Evolutionary conservation across 2,797 vertebrate species (phyloP).

Genomic region (Hozukius guyotensis): DNA sequence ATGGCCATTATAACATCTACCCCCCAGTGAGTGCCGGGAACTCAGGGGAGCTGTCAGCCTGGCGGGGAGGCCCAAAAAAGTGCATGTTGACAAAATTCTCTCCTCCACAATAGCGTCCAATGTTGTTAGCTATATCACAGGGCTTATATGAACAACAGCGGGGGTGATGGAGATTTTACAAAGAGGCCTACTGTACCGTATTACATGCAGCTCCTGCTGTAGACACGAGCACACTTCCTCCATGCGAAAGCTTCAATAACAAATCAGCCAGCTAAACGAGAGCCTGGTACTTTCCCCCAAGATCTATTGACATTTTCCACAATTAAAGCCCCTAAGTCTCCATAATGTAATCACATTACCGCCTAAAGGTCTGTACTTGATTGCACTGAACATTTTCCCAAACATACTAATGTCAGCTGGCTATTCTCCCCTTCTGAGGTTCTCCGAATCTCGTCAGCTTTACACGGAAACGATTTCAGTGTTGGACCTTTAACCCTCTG

Average conservation of each 20-base stretch:
- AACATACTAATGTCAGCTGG: constrained; percentile 42
- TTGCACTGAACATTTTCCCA: constrained; percentile 33
- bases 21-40: constrained; percentile 69
- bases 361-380: constrained; percentile 29
- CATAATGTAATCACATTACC: constrained; percentile 47
- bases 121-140: constrained; percentile 40
- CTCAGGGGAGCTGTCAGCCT: constrained; percentile 60
- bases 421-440: not conserved
- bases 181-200: constrained; percentile 36
- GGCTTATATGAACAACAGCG: constrained; percentile 34
- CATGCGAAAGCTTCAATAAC: constrained; percentile 7
- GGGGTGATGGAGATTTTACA: constrained; percentile 31
- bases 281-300: constrained; percentile 13
- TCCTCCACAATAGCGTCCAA: constrained; percentile 53
- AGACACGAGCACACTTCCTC: not conserved
- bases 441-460: constrained; percentile 2
- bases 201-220: constrained; percentile 7
- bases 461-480: not conserved
- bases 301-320: constrained; percentile 45
- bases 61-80: constrained; percentile 52
- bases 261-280: constrained; percentile 15
- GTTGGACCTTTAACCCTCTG: not conserved
- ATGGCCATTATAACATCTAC: constrained; percentile 67
- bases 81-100: constrained; percentile 59
- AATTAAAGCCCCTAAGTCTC: constrained; percentile 24